phyloP scores from a whole-genome alignment of 2,888 invertebrate species.

The Ecdyonurus torrentis region DNA sequence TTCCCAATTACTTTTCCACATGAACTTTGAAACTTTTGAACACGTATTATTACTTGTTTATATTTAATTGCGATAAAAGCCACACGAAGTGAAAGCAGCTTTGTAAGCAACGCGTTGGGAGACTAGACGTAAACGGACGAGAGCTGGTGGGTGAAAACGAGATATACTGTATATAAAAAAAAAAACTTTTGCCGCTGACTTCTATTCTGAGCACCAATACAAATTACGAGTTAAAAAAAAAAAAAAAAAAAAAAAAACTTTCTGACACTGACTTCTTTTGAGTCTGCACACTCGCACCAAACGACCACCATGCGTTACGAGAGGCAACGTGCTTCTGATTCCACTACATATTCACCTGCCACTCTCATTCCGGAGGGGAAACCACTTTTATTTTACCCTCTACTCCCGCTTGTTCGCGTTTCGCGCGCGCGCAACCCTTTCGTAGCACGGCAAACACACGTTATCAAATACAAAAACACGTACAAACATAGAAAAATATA shows the following conservation, averaged over 20 bases:
- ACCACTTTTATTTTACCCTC: not conserved
- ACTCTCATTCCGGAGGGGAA: not conserved
- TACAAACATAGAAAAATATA: too few species aligned
- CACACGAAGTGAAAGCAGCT: too few species aligned
- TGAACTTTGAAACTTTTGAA: not conserved
- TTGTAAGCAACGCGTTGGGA: too few species aligned
- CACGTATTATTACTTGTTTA: too few species aligned
- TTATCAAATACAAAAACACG: not conserved
- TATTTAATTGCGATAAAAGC: too few species aligned
- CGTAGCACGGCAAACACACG: not conserved
- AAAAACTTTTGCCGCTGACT: too few species aligned
- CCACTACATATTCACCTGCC: not conserved
- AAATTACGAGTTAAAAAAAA: not conserved
- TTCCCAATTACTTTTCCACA: not conserved
- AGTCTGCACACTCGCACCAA: not conserved
- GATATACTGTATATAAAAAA: too few species aligned
- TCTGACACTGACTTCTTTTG: too few species aligned
- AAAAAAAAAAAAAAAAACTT: not conserved
- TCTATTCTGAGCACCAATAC: not conserved
- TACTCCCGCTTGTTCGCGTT: not conserved
- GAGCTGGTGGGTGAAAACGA: too few species aligned
- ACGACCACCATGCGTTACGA: not conserved
- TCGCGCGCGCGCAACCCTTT: not conserved
- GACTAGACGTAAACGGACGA: too few species aligned
- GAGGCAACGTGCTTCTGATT: not conserved